Base-by-base conservation (phyloP, 2,888 invertebrate genomes). In the Tachystola acroxantha region DNA sequence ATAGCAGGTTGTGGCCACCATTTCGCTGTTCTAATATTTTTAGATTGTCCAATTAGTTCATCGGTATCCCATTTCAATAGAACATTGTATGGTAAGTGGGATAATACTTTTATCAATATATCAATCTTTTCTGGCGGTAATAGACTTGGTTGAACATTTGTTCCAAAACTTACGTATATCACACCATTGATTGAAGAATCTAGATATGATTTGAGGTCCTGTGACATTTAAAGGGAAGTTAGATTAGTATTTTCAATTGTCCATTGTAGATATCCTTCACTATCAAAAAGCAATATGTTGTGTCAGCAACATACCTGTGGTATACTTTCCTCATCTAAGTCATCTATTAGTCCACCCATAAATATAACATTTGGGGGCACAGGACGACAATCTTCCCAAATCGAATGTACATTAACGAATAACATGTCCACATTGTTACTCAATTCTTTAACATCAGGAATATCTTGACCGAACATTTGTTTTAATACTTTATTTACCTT, bases 81-180 rank as follows among this genome's bases (percentile, higher is more conserved):
- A 4, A 88, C 66, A 27, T 74, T 65, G 42, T 82, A 82, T 1
- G 71, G 74, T 12, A 85, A 44, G 30, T 59, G 45, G 0, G 69
- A 64, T 40, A 88, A 73, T 1, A 66, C 78, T 10, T 57, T 58
- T 0, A 67, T 34, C 7, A 87, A 45, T 0, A 51, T 45, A 24
- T 62, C 45, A 3, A 70, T 45, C 32, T 48, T 67, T 29, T 72
- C 56, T 10, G 53, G 43, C 1, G 78, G 62, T 24, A 86, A 43
- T 0, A 57, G 13, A 0, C 64, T 57, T 1, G 74, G 61, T 20
- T 60, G 54, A 0, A 76, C 62, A 19, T 75, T 78, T 1, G 80
- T 73, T 1, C 85, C 87, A 40, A 84, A 66, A 48, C 84, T 85
- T 25, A 87, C 64, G 43, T 75, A 80, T 12, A 87, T 69, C 0